These are phyloP conservation scores for Coryphaenoides rupestris DNA, from an alignment of 2,113 vertebrate genomes.

Conservation along the genomic window DNA sequence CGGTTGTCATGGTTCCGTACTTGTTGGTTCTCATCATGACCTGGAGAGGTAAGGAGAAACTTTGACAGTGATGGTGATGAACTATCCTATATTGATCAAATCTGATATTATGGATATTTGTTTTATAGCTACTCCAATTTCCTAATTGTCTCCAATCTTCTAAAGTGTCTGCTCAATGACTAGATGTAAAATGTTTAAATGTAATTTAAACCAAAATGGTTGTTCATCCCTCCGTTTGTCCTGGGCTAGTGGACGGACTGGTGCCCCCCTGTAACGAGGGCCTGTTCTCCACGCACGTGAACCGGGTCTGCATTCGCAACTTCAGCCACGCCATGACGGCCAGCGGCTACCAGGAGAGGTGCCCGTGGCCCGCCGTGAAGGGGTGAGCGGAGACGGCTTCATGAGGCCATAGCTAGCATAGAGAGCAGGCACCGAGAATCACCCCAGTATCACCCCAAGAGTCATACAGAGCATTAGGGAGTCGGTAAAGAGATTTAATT, in stretches of 20 bases:
- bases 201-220: not conserved
- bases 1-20: conserved; percentile 8
- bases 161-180: no score
- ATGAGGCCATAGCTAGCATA: no score
- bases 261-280: conserved; percentile 41
- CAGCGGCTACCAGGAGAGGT: conserved; percentile 40
- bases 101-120: no score
- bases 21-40: conserved; percentile 21
- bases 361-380: conserved; percentile 65
- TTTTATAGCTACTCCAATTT: no score
- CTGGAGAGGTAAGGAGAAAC: conserved; percentile 42
- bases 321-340: conserved; percentile 57
- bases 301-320: conserved; percentile 41
- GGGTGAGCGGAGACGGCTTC: conserved; percentile 25
- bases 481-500: no score
- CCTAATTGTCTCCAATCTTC: no score
- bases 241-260: conserved; percentile 16
- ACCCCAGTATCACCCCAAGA: no score
- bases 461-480: no score
- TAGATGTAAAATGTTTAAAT: no score
- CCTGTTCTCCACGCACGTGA: conserved; percentile 38
- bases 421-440: no score
- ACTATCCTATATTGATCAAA: no score
- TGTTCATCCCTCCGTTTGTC: conserved; percentile 6
- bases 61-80: no score